These are phyloP conservation scores for Villa cingulata DNA, from an alignment of 2,888 invertebrate genomes.

Conservation along the genomic window DNA sequence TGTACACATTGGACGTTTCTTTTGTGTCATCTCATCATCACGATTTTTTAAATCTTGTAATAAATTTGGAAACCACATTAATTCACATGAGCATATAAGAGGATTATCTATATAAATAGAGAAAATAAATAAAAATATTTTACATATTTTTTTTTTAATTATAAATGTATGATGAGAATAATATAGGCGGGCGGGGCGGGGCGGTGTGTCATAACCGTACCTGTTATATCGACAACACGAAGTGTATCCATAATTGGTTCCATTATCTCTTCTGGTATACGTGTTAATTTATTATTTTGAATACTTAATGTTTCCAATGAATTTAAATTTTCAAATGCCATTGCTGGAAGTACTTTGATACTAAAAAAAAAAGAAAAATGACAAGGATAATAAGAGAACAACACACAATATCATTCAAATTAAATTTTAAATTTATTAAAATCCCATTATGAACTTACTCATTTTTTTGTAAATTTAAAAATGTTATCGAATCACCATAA, in stretches of 20 bases:
- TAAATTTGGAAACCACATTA: conserved; percentile 79
- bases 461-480: conserved; percentile 81
- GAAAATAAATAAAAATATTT: conserved; percentile 12
- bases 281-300: conserved; percentile 74
- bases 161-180: too few relatives aligned
- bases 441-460: conserved; percentile 48
- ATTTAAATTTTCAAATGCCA: conserved; percentile 78
- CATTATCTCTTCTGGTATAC: conserved; percentile 77
- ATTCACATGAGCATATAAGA: conserved; percentile 71
- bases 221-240: conserved; percentile 76
- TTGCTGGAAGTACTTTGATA: conserved; percentile 65
- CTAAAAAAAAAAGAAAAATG: conserved; percentile 38
- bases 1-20: conserved; percentile 69
- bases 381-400: background rate
- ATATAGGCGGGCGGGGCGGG: too few relatives aligned
- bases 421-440: background rate
- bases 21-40: conserved; percentile 79
- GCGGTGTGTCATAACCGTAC: conserved; percentile 44
- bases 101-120: conserved; percentile 58
- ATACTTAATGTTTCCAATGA: conserved; percentile 77
- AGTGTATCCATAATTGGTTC: conserved; percentile 78
- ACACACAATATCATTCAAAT: background rate
- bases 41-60: conserved; percentile 61
- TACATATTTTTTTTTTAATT: background rate
- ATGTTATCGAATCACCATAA: conserved; percentile 84